A percentile compares a stretch with the other conserved stretches of the same genome.
Evolutionary conservation across 2,888 invertebrate genomes (phyloP).

Genomic region (Chrysolina oricalcia): DNA sequence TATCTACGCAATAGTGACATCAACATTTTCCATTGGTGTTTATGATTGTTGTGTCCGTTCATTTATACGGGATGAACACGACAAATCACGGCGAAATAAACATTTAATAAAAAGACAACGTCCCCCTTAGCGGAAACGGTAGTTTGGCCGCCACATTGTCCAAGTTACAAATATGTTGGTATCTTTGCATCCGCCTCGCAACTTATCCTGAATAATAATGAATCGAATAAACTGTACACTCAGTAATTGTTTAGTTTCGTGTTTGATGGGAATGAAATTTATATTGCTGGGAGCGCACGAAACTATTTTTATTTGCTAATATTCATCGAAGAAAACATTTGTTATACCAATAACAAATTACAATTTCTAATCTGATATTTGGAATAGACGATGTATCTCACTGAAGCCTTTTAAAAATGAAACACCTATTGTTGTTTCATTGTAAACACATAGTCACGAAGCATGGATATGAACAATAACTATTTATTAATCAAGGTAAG

Average conservation of each 20-base stretch:
- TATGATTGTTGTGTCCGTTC: too few relatives aligned
- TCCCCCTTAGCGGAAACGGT: slow-evolving; percentile 47
- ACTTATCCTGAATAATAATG: slow-evolving; percentile 66
- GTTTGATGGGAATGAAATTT: slow-evolving; percentile 39
- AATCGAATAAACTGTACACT: slow-evolving; percentile 34
- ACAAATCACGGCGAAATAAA: slow-evolving; percentile 9
- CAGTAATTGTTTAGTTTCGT: slow-evolving; percentile 32
- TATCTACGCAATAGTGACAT: too few relatives aligned
- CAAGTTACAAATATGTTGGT: slow-evolving; percentile 67
- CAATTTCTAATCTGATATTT: too few relatives aligned
- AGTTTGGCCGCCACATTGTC: slow-evolving; percentile 66
- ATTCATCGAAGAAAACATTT: not conserved
- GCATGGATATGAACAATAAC: too few relatives aligned
- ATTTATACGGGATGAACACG: not conserved
- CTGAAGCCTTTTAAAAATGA: too few relatives aligned
- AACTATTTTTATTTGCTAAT: slow-evolving; percentile 17
- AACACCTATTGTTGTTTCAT: too few relatives aligned
- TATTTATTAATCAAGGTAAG: too few relatives aligned
- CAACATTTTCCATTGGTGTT: too few relatives aligned
- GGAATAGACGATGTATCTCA: too few relatives aligned
- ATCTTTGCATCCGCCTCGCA: slow-evolving; percentile 66
- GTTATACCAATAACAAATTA: not conserved
- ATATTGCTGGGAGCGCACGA: slow-evolving; percentile 3
- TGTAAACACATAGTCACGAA: too few relatives aligned
- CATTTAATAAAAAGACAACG: slow-evolving; percentile 17